phyloP scores from a whole-genome alignment of 2,113 vertebrate genomes.

The Gorilla gorilla region DNA sequence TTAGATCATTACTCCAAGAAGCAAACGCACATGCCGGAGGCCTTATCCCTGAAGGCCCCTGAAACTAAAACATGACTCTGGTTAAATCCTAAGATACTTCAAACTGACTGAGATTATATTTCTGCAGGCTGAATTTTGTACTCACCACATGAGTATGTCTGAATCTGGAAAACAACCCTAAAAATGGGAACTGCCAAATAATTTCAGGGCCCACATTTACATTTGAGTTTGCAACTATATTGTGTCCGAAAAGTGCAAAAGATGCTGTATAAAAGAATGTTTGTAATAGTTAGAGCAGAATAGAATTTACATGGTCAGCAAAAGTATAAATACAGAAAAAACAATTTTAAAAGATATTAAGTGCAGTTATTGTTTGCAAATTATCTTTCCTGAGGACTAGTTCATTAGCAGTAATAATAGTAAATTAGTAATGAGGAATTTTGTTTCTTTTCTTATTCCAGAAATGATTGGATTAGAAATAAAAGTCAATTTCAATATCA shows the following conservation, averaged over 20 bases:
- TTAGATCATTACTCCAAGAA: neutral
- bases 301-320: neutral
- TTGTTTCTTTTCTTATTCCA: neutral
- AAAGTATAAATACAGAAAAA: neutral
- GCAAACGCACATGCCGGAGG: neutral
- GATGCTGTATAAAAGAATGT: neutral
- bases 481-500: neutral
- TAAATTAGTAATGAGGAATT: neutral
- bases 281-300: neutral
- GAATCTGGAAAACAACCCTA: neutral
- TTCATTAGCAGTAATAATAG: neutral
- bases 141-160: neutral
- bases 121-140: neutral
- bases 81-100: neutral
- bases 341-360: neutral
- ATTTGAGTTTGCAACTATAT: neutral
- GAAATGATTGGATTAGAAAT: neutral
- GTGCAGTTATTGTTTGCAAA: neutral
- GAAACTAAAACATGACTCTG: neutral
- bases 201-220: neutral
- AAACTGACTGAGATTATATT: neutral
- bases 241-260: neutral
- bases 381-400: neutral
- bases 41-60: neutral
- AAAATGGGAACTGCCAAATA: slow-evolving; percentile 8